phyloP scores from a whole-genome alignment of 1,140 invertebrate species.

The Procambarus virginalis region DNA sequence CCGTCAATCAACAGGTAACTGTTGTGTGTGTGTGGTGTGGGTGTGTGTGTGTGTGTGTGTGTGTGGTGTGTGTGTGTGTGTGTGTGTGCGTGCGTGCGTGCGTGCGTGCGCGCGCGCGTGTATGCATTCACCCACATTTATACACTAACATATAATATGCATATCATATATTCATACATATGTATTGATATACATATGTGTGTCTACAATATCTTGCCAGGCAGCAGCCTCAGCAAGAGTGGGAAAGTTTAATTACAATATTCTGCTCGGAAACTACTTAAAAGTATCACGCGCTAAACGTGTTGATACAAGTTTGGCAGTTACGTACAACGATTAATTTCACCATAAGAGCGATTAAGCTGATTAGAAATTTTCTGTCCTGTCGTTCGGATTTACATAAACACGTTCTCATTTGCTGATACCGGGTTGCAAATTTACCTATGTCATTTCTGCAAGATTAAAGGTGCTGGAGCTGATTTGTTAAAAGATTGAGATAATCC shows the following conservation, averaged over 20 bases:
- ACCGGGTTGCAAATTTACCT: slow-evolving; percentile 11
- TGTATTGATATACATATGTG: neutral
- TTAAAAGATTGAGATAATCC: too few relatives aligned
- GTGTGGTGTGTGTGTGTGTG: neutral
- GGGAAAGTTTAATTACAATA: neutral
- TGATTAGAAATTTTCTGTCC: slow-evolving; percentile 41
- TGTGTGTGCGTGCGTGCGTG: too few relatives aligned
- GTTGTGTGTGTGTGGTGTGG: neutral
- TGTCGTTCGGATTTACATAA: slow-evolving; percentile 34
- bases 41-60: neutral
- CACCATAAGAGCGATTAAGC: slow-evolving; percentile 32
- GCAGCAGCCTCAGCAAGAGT: neutral
- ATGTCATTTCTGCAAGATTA: neutral
- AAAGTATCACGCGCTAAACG: neutral
- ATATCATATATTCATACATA: too few relatives aligned
- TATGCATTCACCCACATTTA: too few relatives aligned
- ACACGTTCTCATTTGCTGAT: slow-evolving; percentile 23
- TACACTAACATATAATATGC: too few relatives aligned
- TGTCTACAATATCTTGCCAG: too few relatives aligned
- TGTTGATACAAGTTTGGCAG: slow-evolving; percentile 6
- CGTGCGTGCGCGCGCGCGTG: too few relatives aligned
- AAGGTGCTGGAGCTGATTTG: too few relatives aligned
- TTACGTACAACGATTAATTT: slow-evolving; percentile 16
- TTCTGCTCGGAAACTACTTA: neutral
- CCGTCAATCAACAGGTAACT: too few relatives aligned